These are phyloP conservation scores for Hylaeus volcanicus DNA, from an alignment of 1,140 invertebrate genomes.

Conservation along the genomic window DNA sequence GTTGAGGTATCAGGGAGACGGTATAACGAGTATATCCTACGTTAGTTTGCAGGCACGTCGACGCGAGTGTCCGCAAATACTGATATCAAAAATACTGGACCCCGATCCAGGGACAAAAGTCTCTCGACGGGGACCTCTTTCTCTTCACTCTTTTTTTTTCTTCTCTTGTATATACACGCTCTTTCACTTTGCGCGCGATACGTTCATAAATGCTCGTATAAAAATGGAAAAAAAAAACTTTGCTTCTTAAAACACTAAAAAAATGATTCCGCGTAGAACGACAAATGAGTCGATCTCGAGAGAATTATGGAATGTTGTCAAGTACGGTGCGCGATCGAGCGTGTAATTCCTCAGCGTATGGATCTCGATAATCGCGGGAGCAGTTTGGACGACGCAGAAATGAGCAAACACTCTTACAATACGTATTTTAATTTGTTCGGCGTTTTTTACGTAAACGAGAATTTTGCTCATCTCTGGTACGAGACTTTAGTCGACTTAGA, in stretches of 20 bases:
- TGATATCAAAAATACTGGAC: constrained; percentile 80
- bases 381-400: too few species aligned
- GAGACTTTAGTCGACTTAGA: background rate
- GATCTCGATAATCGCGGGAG: too few species aligned
- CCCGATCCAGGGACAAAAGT: constrained; percentile 55
- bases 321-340: background rate
- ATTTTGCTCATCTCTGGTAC: too few species aligned
- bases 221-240: constrained; percentile 35
- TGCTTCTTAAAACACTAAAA: constrained; percentile 41
- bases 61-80: constrained; percentile 74
- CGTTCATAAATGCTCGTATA: constrained; percentile 49
- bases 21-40: constrained; percentile 60
- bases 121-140: constrained; percentile 53
- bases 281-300: constrained; percentile 29
- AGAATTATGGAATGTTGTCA: constrained; percentile 26
- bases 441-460: too few species aligned
- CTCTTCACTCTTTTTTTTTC: constrained; percentile 29
- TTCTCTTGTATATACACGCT: background rate
- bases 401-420: too few species aligned
- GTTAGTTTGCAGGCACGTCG: constrained; percentile 65
- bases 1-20: constrained; percentile 26
- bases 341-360: too few species aligned
- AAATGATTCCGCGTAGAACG: constrained; percentile 36
- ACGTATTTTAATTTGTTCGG: too few species aligned
- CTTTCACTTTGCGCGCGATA: background rate